phyloP scores from a whole-genome alignment of 2,888 invertebrate species.

The Zeuzera pyrina region DNA sequence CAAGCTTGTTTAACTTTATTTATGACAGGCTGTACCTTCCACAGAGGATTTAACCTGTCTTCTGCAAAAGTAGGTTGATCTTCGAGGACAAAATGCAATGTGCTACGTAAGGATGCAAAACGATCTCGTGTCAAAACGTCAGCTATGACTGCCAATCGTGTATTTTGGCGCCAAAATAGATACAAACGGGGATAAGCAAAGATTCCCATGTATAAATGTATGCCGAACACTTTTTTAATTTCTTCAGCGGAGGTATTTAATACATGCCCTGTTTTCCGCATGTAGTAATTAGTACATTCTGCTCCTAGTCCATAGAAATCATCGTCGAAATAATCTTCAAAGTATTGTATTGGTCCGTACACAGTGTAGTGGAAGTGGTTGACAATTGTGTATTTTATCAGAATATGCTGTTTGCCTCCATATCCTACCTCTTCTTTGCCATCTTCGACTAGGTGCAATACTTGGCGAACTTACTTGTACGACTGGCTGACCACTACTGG shows the following conservation, averaged over 20 bases:
- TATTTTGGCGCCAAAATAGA: conserved; percentile 7
- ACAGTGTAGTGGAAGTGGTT: background rate
- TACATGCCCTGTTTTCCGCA: conserved; percentile 5
- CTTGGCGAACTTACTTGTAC: background rate
- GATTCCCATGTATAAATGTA: too few species aligned
- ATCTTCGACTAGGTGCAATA: background rate
- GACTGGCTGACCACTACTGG: too few species aligned
- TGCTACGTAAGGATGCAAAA: background rate
- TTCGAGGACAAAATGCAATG: background rate
- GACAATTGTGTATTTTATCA: background rate
- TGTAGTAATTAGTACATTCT: conserved; percentile 8
- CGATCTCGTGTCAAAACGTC: background rate
- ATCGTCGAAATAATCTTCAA: conserved; percentile 8
- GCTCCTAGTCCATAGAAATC: conserved; percentile 6
- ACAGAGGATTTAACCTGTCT: conserved; percentile 2
- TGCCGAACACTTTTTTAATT: conserved; percentile 7
- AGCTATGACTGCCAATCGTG: background rate
- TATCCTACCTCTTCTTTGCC: background rate
- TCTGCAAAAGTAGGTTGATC: background rate
- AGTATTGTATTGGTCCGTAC: conserved; percentile 4
- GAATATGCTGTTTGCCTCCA: background rate
- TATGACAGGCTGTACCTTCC: conserved; percentile 17
- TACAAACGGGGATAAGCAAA: too few species aligned
- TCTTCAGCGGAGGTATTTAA: conserved; percentile 7
- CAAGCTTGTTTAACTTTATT: conserved; percentile 12